phyloP scores from a whole-genome alignment of 2,797 vertebrate species.

The Toxotes lorentzi region DNA sequence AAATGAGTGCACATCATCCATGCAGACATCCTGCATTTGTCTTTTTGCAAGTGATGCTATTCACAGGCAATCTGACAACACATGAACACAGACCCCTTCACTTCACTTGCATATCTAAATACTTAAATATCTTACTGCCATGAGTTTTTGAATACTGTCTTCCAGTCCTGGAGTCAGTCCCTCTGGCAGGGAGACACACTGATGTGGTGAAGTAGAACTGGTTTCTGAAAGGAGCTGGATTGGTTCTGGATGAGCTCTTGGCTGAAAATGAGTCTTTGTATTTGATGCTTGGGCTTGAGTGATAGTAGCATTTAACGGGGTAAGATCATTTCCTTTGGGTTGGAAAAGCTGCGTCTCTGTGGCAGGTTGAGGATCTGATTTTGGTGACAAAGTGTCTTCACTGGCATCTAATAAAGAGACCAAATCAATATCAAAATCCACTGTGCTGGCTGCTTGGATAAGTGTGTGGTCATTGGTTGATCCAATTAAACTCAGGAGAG shows the following conservation, averaged over 20 bases:
- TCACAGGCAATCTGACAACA: neutral
- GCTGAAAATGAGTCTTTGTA: neutral
- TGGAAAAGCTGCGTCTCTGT: constrained; percentile 24
- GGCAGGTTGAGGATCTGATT: constrained; percentile 11
- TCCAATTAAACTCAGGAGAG: constrained; percentile 88
- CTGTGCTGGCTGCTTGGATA: constrained; percentile 90
- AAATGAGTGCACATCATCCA: neutral
- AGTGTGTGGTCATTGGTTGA: constrained; percentile 88
- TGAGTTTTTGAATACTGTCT: constrained; percentile 62
- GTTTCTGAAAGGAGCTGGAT: constrained; percentile 32
- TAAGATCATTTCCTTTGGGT: neutral
- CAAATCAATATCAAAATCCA: constrained; percentile 90
- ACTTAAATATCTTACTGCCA: constrained; percentile 60
- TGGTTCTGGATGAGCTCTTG: constrained; percentile 32
- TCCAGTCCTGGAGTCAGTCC: constrained; percentile 67
- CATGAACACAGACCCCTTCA: neutral
- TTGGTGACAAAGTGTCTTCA: constrained; percentile 76
- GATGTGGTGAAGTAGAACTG: neutral
- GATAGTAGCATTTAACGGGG: neutral
- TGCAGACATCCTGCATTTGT: neutral
- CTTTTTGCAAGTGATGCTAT: neutral
- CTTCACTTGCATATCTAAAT: neutral
- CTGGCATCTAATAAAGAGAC: constrained; percentile 88
- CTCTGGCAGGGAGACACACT: constrained; percentile 53
- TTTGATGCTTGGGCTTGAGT: constrained; percentile 12